A percentile compares a stretch with the other conserved stretches of the same genome.
These are phyloP conservation scores for Synchiropus splendidus DNA, from an alignment of 2,113 vertebrate genomes.

Conservation along the genomic window DNA sequence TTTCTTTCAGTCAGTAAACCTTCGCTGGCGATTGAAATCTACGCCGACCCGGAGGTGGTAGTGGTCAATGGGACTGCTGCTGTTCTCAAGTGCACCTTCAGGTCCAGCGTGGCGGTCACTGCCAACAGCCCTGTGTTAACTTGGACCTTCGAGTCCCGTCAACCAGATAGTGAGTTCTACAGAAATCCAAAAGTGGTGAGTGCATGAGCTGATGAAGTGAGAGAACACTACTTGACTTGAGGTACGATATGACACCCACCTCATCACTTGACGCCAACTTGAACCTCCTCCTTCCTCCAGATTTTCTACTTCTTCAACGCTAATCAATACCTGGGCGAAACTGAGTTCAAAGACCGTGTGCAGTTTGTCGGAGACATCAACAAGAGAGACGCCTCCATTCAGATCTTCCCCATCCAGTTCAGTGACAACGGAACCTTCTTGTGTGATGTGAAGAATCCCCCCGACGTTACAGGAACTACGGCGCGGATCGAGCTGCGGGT, in stretches of 20 bases:
- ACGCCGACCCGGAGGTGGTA: conserved; percentile 69
- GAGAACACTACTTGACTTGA: background rate
- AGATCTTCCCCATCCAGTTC: conserved; percentile 77
- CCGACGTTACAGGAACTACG: conserved; percentile 71
- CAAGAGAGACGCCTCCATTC: conserved; percentile 86
- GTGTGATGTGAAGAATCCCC: conserved; percentile 86
- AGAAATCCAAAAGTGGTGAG: conserved; percentile 56
- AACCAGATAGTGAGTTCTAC: conserved; percentile 35
- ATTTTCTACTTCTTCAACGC: conserved; percentile 77
- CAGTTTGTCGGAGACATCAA: conserved; percentile 85
- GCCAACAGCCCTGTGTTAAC: conserved; percentile 60
- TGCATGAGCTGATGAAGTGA: background rate
- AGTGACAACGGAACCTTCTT: conserved; percentile 86
- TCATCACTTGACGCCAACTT: background rate
- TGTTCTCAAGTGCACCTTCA: conserved; percentile 77
- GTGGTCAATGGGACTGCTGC: conserved; percentile 83
- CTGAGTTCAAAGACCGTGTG: conserved; percentile 74
- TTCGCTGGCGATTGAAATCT: conserved; percentile 70
- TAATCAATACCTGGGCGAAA: conserved; percentile 50
- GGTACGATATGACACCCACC: background rate
- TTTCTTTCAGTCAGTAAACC: conserved; percentile 36
- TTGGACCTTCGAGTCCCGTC: conserved; percentile 77
- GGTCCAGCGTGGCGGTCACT: conserved; percentile 69
- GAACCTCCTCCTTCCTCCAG: conserved; percentile 45
- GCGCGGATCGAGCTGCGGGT: conserved; percentile 76